These are phyloP conservation scores for Leptoclinus maculatus DNA, from an alignment of 2,797 vertebrate species.

Conservation along the genomic window DNA sequence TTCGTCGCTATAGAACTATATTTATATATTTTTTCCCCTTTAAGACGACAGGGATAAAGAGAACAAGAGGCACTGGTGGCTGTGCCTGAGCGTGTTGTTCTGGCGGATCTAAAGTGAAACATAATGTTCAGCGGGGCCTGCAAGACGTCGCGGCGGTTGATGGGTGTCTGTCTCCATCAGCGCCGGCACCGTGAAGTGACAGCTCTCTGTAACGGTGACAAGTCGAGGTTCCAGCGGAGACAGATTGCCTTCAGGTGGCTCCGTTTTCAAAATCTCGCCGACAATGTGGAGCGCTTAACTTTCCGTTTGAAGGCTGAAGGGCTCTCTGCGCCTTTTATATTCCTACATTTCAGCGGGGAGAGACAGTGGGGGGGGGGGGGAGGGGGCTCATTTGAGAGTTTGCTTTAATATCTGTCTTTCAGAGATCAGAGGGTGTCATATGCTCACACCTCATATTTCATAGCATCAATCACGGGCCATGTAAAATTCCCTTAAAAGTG, in stretches of 20 bases:
- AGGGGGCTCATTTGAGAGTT: conserved; percentile 76
- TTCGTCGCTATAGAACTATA: conserved; percentile 23
- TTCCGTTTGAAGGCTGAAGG: conserved; percentile 83
- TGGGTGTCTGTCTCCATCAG: conserved; percentile 79
- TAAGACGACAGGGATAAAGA: conserved; percentile 48
- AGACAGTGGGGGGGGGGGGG: conserved; percentile 30
- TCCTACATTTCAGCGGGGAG: conserved; percentile 68
- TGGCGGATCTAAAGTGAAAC: conserved; percentile 69
- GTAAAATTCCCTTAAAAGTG: conserved; percentile 80
- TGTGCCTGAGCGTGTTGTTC: conserved; percentile 26
- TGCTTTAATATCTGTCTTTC: conserved; percentile 82
- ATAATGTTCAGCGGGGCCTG: conserved; percentile 55
- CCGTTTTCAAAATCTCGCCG: conserved; percentile 69
- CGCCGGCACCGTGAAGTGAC: conserved; percentile 69
- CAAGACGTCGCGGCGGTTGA: conserved; percentile 68
- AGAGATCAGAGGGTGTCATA: conserved; percentile 82
- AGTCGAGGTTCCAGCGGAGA: conserved; percentile 71
- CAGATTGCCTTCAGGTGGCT: conserved; percentile 83
- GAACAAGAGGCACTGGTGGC: conserved; percentile 59
- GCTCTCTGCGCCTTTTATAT: conserved; percentile 77
- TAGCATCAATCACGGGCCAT: conserved; percentile 75
- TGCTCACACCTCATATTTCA: conserved; percentile 76
- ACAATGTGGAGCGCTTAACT: conserved; percentile 77
- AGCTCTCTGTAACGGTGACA: conserved; percentile 78
- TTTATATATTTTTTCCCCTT: conserved; percentile 18